Evolutionary conservation across 2,888 invertebrate genomes (phyloP).

Genomic region (Hirtodrosophila histrioides): DNA sequence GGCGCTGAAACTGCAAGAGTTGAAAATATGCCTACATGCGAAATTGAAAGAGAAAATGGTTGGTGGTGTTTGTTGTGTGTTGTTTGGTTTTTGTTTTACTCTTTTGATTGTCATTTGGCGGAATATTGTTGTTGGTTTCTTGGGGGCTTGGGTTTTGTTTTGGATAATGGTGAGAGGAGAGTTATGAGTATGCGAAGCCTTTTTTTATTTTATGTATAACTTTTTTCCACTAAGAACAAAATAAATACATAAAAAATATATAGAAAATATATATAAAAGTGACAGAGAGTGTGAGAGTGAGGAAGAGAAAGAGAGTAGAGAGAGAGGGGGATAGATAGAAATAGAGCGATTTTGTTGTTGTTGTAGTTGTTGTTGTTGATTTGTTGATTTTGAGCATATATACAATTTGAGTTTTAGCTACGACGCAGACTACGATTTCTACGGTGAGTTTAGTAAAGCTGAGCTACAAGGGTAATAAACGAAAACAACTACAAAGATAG

Average conservation of each 20-base stretch:
- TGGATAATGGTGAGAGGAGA: conserved; percentile 50
- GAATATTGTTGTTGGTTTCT: conserved; percentile 9
- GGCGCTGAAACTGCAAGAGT: conserved; percentile 44
- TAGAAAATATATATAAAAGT: conserved; percentile 50
- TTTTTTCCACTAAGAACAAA: conserved; percentile 71
- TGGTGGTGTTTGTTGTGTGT: conserved; percentile 39
- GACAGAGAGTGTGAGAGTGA: conserved; percentile 26
- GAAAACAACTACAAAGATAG: conserved; percentile 27
- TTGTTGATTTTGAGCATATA: conserved; percentile 68
- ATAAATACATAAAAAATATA: conserved; percentile 63
- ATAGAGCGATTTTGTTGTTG: conserved; percentile 45
- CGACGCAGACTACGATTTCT: conserved; percentile 70
- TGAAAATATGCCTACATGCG: conserved; percentile 21
- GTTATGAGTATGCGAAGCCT: conserved; percentile 82
- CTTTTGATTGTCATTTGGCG: neutral
- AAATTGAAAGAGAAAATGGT: conserved; percentile 26
- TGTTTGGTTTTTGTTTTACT: conserved; percentile 40
- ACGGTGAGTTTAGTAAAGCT: conserved; percentile 81
- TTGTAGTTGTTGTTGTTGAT: conserved; percentile 41
- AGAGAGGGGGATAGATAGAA: conserved; percentile 30
- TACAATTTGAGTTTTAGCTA: conserved; percentile 74
- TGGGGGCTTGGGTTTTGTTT: conserved; percentile 16
- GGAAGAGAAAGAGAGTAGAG: conserved; percentile 16
- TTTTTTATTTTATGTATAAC: conserved; percentile 69
- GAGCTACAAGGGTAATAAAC: conserved; percentile 59